Evolutionary conservation across 2,797 vertebrate genomes (phyloP).

Genomic region (Peromyscus melanophrys): DNA sequence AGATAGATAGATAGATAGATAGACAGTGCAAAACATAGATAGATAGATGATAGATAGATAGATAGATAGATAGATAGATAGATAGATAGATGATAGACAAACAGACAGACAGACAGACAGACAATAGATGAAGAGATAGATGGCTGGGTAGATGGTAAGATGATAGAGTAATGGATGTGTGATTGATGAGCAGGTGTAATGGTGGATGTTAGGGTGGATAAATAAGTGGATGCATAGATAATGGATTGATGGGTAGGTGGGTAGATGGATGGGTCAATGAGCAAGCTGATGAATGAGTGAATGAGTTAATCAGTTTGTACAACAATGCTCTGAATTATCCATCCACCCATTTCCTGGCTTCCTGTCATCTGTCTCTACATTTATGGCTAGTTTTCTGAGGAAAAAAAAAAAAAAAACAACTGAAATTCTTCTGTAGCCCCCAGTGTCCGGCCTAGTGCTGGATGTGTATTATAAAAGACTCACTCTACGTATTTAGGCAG

Average conservation of each 20-base stretch:
- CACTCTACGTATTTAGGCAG: neutral
- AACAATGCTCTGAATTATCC: neutral
- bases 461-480: neutral
- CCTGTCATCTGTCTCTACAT: neutral
- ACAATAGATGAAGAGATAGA: neutral
- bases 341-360: neutral
- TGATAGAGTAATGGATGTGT: neutral
- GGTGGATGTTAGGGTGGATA: neutral
- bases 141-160: neutral
- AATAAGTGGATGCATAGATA: no score
- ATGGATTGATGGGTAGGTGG: neutral
- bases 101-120: no score
- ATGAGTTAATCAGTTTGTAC: no score
- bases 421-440: neutral
- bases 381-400: neutral
- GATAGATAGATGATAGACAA: neutral
- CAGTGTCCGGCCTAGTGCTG: neutral
- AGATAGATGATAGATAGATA: no score
- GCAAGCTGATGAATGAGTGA: neutral
- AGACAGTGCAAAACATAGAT: fast-evolving
- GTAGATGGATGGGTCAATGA: neutral
- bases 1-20: fast-evolving
- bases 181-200: neutral
- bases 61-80: neutral
- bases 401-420: neutral